Evolutionary conservation across 1,140 invertebrate species (phyloP).

Genomic region (Saccostrea echinata): DNA sequence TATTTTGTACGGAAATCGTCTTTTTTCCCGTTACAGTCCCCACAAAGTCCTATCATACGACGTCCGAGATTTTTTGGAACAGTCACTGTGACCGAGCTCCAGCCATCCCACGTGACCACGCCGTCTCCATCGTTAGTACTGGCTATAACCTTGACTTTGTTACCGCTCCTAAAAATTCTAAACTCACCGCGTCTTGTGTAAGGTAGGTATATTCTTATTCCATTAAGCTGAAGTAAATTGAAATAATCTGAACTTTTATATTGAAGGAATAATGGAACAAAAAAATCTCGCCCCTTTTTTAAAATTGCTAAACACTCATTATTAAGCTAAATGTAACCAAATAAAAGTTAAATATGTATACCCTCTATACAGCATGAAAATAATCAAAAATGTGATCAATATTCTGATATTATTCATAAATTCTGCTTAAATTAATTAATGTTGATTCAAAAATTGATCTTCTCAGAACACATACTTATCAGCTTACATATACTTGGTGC

Average conservation of each 20-base stretch:
- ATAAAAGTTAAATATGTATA: too few species aligned
- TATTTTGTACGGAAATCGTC: constrained; percentile 77
- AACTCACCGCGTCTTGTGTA: constrained; percentile 54
- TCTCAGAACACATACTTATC: too few species aligned
- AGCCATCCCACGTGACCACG: constrained; percentile 54
- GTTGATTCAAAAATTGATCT: too few species aligned
- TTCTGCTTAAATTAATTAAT: too few species aligned
- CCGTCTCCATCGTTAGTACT: not conserved
- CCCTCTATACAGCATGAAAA: too few species aligned
- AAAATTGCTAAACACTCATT: too few species aligned
- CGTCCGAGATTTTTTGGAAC: constrained; percentile 89
- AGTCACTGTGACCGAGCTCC: constrained; percentile 81
- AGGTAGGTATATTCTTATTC: constrained; percentile 46
- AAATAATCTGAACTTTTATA: not conserved
- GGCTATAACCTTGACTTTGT: constrained; percentile 31
- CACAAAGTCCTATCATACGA: constrained; percentile 92
- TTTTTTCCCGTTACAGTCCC: constrained; percentile 86
- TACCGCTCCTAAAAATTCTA: constrained; percentile 48
- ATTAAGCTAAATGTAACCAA: too few species aligned
- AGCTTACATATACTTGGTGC: constrained; percentile 52
- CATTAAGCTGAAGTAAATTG: constrained; percentile 47
- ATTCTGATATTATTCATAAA: too few species aligned
- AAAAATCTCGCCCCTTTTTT: too few species aligned
- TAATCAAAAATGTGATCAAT: too few species aligned
- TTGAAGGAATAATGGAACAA: too few species aligned